Conservation (phyloP, 1,140 invertebrate genomes). For the Antheraea pernyi region DNA sequence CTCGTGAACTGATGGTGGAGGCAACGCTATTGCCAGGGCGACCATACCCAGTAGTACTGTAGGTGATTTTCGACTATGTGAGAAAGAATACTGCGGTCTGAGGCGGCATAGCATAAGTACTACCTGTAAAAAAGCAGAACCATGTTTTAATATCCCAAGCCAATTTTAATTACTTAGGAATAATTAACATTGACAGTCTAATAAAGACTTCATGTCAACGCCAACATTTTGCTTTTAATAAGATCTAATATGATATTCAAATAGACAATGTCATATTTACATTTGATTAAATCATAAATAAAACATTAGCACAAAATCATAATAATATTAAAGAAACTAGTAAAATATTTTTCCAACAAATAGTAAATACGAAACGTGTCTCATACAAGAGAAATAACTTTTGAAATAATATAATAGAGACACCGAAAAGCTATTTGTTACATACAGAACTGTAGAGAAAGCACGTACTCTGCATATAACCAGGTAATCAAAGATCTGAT, state of each 20-base stretch:
- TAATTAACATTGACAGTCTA: too few species aligned
- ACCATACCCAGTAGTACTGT: conserved; percentile 95
- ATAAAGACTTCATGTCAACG: too few species aligned
- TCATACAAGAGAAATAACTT: conserved; percentile 38
- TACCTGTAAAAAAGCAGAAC: conserved; percentile 83
- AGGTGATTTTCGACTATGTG: conserved; percentile 90
- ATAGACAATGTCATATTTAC: conserved; percentile 6
- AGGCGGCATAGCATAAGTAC: conserved; percentile 94
- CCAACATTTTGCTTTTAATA: too few species aligned
- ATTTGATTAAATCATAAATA: background rate
- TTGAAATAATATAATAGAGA: conserved; percentile 25
- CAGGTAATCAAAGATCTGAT: conserved; percentile 48
- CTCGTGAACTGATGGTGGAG: conserved; percentile 97
- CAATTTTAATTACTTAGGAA: background rate
- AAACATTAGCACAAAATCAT: background rate
- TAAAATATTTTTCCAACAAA: conserved; percentile 27
- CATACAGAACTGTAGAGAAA: conserved; percentile 24
- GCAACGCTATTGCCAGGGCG: conserved; percentile 95
- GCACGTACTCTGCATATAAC: conserved; percentile 52
- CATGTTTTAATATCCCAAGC: background rate
- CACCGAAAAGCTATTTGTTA: conserved; percentile 38
- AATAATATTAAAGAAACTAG: conserved; percentile 24
- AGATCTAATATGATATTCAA: too few species aligned
- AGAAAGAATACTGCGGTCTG: conserved; percentile 94
- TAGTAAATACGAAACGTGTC: conserved; percentile 37